A percentile compares a stretch with the other conserved stretches of the same genome.
Conservation (phyloP, 2,113 vertebrate genomes). For the Proterorhinus semilunaris region DNA sequence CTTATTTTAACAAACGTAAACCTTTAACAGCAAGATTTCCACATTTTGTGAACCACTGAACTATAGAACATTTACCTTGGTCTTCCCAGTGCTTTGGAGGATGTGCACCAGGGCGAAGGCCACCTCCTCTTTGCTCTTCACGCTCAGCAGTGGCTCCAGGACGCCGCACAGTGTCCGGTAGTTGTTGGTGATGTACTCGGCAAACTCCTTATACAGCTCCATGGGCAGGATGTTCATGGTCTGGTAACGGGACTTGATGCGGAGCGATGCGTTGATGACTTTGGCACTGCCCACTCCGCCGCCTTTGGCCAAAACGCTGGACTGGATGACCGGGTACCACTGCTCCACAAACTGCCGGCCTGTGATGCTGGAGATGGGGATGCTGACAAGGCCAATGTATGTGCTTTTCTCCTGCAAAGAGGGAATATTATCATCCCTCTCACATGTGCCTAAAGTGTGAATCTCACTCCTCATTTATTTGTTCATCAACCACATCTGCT, state of each 20-base stretch:
- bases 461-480: no score
- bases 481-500: no score
- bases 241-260: constrained; percentile 94
- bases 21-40: no score
- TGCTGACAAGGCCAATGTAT: constrained; percentile 94
- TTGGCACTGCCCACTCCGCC: constrained; percentile 85
- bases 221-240: constrained; percentile 99
- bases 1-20: no score
- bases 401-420: constrained; percentile 87
- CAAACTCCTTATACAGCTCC: constrained; percentile 98
- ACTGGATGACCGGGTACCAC: constrained; percentile 95
- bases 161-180: constrained; percentile 93
- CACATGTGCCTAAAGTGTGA: not conserved
- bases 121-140: constrained; percentile 98
- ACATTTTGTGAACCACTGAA: no score
- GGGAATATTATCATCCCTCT: not conserved
- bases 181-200: constrained; percentile 95
- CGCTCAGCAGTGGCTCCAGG: constrained; percentile 90
- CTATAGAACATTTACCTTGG: constrained; percentile 79
- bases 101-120: constrained; percentile 95
- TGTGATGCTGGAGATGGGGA: constrained; percentile 93
- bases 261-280: constrained; percentile 87
- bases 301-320: constrained; percentile 80
- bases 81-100: constrained; percentile 94
- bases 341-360: constrained; percentile 95